A percentile compares a stretch with the other conserved stretches of the same genome.
Conservation (phyloP, 2,113 vertebrate species). For the Casuarius casuarius region DNA sequence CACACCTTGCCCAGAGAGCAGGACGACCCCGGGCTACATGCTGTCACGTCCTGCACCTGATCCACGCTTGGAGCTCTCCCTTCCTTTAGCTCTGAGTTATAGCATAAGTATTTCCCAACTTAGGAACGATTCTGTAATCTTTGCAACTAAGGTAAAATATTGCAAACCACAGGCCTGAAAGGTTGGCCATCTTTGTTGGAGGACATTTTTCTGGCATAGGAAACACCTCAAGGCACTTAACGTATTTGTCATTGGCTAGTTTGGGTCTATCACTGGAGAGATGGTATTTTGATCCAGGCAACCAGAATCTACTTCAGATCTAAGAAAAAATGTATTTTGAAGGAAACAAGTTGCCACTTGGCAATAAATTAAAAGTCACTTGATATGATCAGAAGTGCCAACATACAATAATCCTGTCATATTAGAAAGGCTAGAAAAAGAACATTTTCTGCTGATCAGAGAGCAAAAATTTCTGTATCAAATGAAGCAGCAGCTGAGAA, state of each 20-base stretch:
- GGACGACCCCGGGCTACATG: accelerated
- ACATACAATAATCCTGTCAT: background rate
- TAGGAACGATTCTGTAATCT: background rate
- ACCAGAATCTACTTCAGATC: background rate
- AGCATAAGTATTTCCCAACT: accelerated
- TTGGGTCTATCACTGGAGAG: accelerated
- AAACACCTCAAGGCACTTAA: background rate
- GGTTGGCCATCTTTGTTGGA: background rate
- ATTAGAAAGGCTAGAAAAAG: background rate
- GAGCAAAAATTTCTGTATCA: background rate
- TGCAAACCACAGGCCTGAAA: background rate
- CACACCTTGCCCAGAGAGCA: accelerated
- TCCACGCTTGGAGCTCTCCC: background rate
- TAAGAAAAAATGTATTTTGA: background rate
- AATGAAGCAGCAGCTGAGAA: background rate
- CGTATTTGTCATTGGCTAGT: accelerated
- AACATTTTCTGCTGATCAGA: background rate
- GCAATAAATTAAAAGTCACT: background rate
- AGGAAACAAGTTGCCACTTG: background rate
- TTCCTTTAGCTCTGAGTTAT: accelerated
- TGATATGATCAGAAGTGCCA: background rate
- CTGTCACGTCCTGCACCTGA: background rate
- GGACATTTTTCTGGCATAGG: background rate
- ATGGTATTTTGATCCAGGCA: background rate
- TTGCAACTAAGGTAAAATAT: background rate